phyloP scores from a whole-genome alignment of 2,113 vertebrate species.

The Chelonoidis abingdonii region DNA sequence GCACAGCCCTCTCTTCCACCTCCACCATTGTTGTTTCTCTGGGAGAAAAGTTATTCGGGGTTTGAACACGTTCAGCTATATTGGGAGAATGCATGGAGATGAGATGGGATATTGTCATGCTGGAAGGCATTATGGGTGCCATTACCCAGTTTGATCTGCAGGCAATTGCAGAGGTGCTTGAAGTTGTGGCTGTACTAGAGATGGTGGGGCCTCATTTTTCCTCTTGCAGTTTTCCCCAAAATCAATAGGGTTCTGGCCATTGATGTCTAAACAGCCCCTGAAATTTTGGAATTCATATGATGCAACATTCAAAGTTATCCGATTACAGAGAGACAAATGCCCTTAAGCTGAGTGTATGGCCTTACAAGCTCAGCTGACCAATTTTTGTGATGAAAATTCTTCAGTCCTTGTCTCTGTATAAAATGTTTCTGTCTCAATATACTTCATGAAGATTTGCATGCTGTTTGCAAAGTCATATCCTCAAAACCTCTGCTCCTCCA shows the following conservation, averaged over 20 bases:
- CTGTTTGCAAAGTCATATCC: neutral
- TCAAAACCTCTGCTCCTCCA: neutral
- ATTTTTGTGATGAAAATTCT: neutral
- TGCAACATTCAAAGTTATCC: neutral
- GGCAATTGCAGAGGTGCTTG: neutral
- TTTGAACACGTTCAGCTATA: neutral
- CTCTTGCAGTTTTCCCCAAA: neutral
- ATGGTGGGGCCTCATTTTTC: neutral
- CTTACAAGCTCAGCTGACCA: neutral
- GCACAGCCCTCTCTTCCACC: too few species aligned
- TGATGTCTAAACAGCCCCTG: neutral
- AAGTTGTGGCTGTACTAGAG: neutral
- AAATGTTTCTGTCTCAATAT: neutral
- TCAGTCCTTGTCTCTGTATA: neutral
- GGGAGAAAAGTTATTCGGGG: neutral
- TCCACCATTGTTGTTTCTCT: neutral
- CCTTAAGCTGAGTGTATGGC: neutral
- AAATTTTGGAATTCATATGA: neutral
- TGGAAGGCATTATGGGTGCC: neutral
- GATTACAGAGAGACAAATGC: neutral
- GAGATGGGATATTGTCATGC: neutral
- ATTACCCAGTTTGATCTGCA: neutral
- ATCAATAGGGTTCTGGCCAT: neutral
- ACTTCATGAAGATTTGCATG: neutral
- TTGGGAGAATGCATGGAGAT: neutral